Conservation (phyloP, 2,113 vertebrate genomes). For the Meleagris gallopavo region DNA sequence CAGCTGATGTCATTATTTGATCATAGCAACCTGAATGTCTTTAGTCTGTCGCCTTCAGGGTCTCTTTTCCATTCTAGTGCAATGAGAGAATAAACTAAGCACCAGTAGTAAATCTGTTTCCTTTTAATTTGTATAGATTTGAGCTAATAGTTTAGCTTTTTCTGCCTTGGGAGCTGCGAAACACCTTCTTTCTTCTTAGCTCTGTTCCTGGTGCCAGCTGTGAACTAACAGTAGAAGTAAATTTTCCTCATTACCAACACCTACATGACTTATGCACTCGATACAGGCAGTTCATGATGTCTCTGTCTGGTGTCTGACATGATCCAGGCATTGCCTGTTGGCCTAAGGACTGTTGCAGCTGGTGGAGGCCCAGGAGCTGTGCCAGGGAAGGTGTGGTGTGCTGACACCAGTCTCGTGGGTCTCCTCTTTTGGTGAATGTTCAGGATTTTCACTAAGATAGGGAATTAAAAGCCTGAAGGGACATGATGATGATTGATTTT, state of each 20-base stretch:
- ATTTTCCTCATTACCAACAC: not conserved
- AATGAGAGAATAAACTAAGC: not conserved
- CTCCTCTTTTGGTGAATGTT: not conserved
- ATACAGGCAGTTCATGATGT: not conserved
- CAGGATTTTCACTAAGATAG: fast-evolving
- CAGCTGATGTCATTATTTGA: conserved; percentile 54
- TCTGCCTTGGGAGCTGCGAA: conserved; percentile 12
- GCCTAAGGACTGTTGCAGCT: not conserved
- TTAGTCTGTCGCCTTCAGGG: not conserved
- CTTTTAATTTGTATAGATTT: not conserved
- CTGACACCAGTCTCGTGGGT: fast-evolving
- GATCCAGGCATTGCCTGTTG: not conserved
- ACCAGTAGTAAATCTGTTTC: conserved; percentile 50
- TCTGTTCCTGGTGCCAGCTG: not conserved
- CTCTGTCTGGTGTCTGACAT: not conserved
- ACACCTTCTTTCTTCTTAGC: not conserved
- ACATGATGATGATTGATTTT: not conserved
- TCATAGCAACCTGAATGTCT: not conserved
- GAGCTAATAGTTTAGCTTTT: conserved; percentile 15
- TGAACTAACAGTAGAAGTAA: not conserved
- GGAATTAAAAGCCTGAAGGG: not conserved
- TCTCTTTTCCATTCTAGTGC: not conserved
- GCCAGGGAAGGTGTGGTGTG: not conserved
- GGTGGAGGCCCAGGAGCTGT: not conserved
- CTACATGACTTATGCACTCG: not conserved